Evolutionary conservation across 2,888 invertebrate genomes (phyloP).

Genomic region (Salticus scenicus): DNA sequence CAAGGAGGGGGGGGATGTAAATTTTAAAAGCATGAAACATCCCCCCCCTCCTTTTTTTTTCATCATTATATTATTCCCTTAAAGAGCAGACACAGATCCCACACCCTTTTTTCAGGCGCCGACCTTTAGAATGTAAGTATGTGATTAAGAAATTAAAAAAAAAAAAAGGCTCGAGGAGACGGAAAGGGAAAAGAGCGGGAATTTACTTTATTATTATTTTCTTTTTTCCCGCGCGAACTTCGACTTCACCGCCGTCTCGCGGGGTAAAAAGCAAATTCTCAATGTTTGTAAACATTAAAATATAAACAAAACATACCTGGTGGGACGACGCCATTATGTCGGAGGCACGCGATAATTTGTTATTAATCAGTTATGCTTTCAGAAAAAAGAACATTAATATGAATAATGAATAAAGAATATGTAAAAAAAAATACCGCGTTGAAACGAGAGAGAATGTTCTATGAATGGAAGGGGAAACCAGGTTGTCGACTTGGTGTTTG

Average conservation of each 20-base stretch:
- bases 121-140: background rate
- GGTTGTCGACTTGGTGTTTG: conserved; percentile 42
- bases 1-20: no score
- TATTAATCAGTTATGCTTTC: conserved; percentile 56
- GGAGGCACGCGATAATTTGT: conserved; percentile 45
- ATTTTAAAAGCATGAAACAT: no score
- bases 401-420: background rate
- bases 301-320: background rate
- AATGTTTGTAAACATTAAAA: conserved; percentile 68
- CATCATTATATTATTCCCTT: no score
- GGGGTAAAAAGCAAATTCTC: background rate
- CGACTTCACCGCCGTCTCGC: conserved; percentile 16
- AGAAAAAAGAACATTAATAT: conserved; percentile 10
- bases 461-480: conserved; percentile 53
- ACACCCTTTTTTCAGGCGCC: background rate
- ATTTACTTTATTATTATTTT: conserved; percentile 34
- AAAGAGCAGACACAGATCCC: no score
- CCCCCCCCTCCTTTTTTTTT: no score
- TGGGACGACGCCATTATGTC: conserved; percentile 48
- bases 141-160: conserved; percentile 20
- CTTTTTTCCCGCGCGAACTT: conserved; percentile 1
- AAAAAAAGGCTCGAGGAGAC: conserved; percentile 5
- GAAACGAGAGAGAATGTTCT: background rate
- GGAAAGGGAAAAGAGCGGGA: conserved; percentile 31
- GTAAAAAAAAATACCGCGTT: conserved; percentile 1